Base-by-base conservation (phyloP, 2,113 vertebrate genomes). In the Misgurnus anguillicaudatus region DNA sequence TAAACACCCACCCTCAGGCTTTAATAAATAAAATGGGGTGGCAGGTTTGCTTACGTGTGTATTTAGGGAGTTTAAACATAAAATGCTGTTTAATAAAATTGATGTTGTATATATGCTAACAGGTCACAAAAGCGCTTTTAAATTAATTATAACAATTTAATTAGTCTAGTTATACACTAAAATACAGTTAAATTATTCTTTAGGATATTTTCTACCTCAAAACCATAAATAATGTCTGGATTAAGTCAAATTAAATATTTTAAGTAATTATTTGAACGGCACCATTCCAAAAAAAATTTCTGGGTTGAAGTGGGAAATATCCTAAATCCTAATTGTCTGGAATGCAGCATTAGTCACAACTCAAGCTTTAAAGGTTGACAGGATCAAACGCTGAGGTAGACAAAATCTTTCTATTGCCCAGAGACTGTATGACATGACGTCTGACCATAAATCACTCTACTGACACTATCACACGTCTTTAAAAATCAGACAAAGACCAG, bases 1-100 rank as follows among this genome's bases (percentile, higher is more conserved):
- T 38, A 21, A 58, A 73, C 38, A 17, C 60, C 36, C 4, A 42
- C 21, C 17, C 63, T 60, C 70, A 57, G 69, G 70, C 41, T 38
- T 63, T 57, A 74, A 69, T 75, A 21, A 75, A 75, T 9, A 38
- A 9, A 10, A 13, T 16, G 36, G n/a, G 24, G 3, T 31, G 17
- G n/a, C n/a, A 60, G 24, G 42, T 36, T 75, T 75, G 72, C 58
- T 58, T 42, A 24, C 62, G n/a, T 78, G 61, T 66, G n/a, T 58
- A 71, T 53, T 48, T n/a, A 63, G 4, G 62, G 21, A 6, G 41
- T 38, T 75, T 60, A 73, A 48, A 4, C 70, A 45, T 14, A 19
- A 60, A 9, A 41, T 36, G 14, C 3, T 42, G 70, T 55, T 60
- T 58, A 47, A 75, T 31, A 16, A 13, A 61, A 47, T n/a, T 31